Base-by-base conservation (phyloP, 1,140 invertebrate genomes). In the Sminthurides bifidus region DNA sequence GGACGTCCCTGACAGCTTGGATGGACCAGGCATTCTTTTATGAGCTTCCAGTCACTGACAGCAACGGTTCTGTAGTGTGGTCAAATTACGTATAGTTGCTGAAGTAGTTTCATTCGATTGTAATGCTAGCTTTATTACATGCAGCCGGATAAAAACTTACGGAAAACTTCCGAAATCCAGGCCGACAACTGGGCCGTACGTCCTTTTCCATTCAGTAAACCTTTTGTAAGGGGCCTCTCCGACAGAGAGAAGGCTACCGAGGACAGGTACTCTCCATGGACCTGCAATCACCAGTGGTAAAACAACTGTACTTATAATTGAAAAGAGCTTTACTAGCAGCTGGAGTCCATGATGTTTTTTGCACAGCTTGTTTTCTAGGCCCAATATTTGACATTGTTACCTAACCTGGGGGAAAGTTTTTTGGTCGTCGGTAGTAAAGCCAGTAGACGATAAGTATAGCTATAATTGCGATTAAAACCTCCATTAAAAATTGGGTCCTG, bases 151-250 rank as follows among this genome's bases (percentile, higher is more conserved):
- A 40, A 30, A 44, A 8, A 52, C 52, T 56, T 24, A 60, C 53
- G 38, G 52, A 26, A 59, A 59, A 52, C 60, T 59, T 3, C 56
- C 60, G 52, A 59, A 63, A 23, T 63, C 44, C 0, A 59, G 40
- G 0, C 46, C 50, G 15, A 63, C 45, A 4, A 63, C 40, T 21
- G 61, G 57, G 6, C 61, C 61, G 31, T 63, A 63, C 24, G 54
- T 53, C 17, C 24, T 14, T 33, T 57, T 63, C 35, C 48, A 37
- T 17, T 46, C 37, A 4, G 17, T 29, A 15, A 59, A 31, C 10
- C 38, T 56, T 26, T 29, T 14, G 37, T 54, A 38, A 17, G 57
- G 57, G 29, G 53, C 27, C 29, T 41, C 24, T 0, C 57, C 61
- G n/a, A 63, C 21, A n/a, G 33, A 46, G 23, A 52, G 31, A 8